These are phyloP conservation scores for Strigamia transsilvanica DNA, from an alignment of 2,888 invertebrate genomes.

Conservation along the genomic window DNA sequence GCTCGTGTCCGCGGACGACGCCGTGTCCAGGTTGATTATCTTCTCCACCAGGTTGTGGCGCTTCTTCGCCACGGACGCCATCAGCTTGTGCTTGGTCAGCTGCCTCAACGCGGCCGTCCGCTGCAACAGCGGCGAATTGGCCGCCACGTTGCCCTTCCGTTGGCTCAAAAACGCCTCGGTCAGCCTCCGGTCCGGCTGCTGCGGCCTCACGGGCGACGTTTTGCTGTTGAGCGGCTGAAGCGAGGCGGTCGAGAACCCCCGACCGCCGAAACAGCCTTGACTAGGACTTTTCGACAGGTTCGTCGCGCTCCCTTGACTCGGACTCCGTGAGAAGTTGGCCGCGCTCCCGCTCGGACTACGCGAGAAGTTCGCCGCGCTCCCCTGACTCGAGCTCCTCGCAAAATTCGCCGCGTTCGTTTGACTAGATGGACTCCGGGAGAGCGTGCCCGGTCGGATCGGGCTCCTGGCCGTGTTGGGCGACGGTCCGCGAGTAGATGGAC, in stretches of 20 bases:
- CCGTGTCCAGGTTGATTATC: not conserved
- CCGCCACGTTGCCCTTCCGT: not conserved
- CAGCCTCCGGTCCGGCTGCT: not conserved
- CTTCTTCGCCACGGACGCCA: not conserved
- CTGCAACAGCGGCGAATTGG: conserved; percentile 54
- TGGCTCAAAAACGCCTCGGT: not conserved
- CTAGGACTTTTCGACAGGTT: not conserved
- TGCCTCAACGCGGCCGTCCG: conserved; percentile 44
- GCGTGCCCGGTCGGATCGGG: not conserved
- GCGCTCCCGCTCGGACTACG: not conserved
- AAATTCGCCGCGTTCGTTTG: not conserved
- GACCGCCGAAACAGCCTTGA: not conserved
- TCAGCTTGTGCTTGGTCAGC: conserved; percentile 32
- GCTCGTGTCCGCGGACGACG: conserved; percentile 49
- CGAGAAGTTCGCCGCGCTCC: not conserved
- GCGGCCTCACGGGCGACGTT: conserved; percentile 30
- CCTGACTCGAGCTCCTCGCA: not conserved
- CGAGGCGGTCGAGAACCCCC: not conserved
- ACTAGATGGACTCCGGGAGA: not conserved
- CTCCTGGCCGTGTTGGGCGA: not conserved
- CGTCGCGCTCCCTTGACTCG: not conserved
- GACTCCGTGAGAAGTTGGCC: not conserved
- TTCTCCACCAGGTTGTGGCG: not conserved
- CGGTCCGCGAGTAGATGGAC: not conserved
- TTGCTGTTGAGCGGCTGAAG: conserved; percentile 18